Evolutionary conservation across 2,797 vertebrate genomes (phyloP), one percentile per base, ranked within the genome.

Genomic region (Danio jaintianensis): DNA sequence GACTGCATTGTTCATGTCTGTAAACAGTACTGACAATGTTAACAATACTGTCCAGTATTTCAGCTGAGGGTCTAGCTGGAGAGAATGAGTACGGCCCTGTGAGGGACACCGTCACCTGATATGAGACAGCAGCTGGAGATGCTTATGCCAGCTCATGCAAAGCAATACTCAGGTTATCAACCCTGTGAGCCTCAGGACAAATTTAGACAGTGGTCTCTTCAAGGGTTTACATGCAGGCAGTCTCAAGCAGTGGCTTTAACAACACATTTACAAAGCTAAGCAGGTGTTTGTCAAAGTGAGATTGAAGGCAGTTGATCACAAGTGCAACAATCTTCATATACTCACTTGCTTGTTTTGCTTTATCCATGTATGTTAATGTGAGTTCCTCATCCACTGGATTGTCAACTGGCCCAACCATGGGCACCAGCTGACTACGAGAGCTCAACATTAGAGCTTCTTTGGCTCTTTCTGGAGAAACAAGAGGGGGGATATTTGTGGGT

Each of bases 261-360:
- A 75, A 38, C 58, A 75, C 29, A 81, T 58, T 73, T 58, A 66
- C 40, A 85, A 77, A 50, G 52, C 52, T 20, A 48, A 75, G 29
- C 12, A 55, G 76, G 45, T 83, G 66, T 43, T 76, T 42, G 40
- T 48, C 48, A 13, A 50, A 58, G 29, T n/a, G 40, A 58, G 59
- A 20, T 18, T 78, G 10, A 45, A 69, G n/a, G 10, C 12, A 36
- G 56, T 42, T 11, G 3, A 55, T 75, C n/a, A 62, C n/a, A 20
- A 52, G 40, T 9, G 38, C n/a, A 55, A 42, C 15, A 7, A 42
- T 55, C 15, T 69, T 15, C 18, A 20, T n/a, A 62, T 84, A 97
- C 98, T 98, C 91, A 99, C 98, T 99, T 86, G 98, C 98, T 94
- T 98, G 95, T 75, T 95, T 96, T 85, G 98, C 97, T 92, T 98